A percentile compares a stretch with the other conserved stretches of the same genome.
phyloP scores from a whole-genome alignment of 2,113 vertebrate genomes.

The Petroica traversi region DNA sequence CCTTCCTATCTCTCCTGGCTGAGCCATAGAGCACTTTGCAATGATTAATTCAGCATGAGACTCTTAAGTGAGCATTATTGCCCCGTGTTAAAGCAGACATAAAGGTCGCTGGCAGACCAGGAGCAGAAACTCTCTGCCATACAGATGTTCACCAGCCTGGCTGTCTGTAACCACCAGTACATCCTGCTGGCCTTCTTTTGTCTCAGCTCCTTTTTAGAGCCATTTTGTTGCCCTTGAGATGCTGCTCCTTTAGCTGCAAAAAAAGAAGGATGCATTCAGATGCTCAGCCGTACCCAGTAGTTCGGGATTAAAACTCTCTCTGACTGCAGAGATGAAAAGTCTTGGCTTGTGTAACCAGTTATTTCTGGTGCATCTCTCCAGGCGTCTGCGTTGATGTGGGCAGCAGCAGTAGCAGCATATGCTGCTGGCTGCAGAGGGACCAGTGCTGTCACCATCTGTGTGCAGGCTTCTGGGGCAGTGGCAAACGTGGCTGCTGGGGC shows the following conservation, averaged over 20 bases:
- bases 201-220: neutral
- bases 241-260: neutral
- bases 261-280: neutral
- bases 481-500: neutral
- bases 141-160: neutral
- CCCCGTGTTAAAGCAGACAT: neutral
- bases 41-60: neutral
- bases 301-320: neutral
- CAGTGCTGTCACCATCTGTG: neutral
- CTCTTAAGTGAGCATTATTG: neutral
- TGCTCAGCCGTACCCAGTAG: neutral
- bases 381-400: neutral
- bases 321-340: neutral
- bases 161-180: neutral
- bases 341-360: neutral
- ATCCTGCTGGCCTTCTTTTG: neutral
- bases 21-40: neutral
- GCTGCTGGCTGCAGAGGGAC: neutral
- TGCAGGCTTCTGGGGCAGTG: neutral
- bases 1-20: neutral
- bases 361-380: conserved; percentile 3
- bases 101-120: neutral
- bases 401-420: neutral
- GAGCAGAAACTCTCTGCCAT: neutral
- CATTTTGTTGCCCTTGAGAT: neutral